Base-by-base conservation (phyloP, 2,113 vertebrate genomes). In the Gavialis gangeticus region DNA sequence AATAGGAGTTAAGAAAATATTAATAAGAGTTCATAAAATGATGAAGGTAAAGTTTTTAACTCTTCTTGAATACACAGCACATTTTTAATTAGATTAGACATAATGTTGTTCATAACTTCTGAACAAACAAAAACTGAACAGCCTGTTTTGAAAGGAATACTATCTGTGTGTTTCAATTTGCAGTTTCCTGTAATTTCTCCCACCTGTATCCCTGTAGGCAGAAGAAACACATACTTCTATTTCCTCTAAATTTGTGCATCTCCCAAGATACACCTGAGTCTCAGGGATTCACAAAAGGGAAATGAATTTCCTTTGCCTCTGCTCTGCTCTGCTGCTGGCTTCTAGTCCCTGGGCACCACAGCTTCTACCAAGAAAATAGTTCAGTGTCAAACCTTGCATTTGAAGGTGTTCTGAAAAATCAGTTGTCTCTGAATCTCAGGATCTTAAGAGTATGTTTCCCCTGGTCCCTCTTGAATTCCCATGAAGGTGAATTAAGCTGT, bases 131-230 rank as follows among this genome's bases (percentile, higher is more conserved):
- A 46, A 46, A 9, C 9, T 46, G 46, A 46, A 46, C 46, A 22
- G 19, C 71, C 88, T 94, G 58, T 7, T 93, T 92, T 83, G 87
- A 79, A 75, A 55, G 79, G 80, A 86, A 79, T 3, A 75, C 89
- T 80, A 87, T 96, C 64, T 95, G 94, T 85, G 24, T 14, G 57
- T 94, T 89, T 91, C 77, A 92, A n/a, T 34, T 96, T 85, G 92
- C 78, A 89, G 30, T 96, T 96, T 94, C 67, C 76, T 88, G 71
- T 4, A 82, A 64, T 24, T 87, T 94, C 75, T 92, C 16, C 63
- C 81, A 13, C 59, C 90, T 34, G 6, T 10, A 67, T 10, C 17
- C 21, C 25, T n/a, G 18, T n/a, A 85, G 66, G 16, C 75, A 85
- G 28, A 37, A 75, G 27, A 89, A 18, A 64, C 73, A 79, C 5